Conservation (phyloP, 2,888 invertebrate species). For the Troilus luridus region DNA sequence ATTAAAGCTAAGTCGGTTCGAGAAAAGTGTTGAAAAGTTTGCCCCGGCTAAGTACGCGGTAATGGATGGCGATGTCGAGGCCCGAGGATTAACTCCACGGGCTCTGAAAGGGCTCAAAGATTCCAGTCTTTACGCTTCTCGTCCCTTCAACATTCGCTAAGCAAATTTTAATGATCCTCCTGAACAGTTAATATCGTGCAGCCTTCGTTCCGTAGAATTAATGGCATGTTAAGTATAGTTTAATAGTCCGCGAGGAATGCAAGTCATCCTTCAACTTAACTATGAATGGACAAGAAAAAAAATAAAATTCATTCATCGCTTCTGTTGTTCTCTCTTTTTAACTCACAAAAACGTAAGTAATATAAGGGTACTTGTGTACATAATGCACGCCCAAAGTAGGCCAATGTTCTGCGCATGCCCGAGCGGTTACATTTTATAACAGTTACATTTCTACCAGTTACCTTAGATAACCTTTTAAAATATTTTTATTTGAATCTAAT, state of each 20-base stretch:
- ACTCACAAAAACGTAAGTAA: too few species aligned
- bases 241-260: not conserved
- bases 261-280: not conserved
- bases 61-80: not conserved
- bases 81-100: not conserved
- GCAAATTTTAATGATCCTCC: not conserved
- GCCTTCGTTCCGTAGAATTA: not conserved
- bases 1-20: conserved; percentile 30
- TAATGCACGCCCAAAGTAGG: too few species aligned
- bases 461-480: too few species aligned
- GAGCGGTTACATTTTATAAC: too few species aligned
- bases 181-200: not conserved
- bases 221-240: not conserved
- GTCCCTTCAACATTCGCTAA: not conserved
- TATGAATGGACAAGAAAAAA: not conserved
- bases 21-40: conserved; percentile 31
- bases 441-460: too few species aligned
- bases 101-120: not conserved
- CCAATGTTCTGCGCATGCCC: too few species aligned
- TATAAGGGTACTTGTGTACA: too few species aligned
- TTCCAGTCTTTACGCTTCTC: not conserved
- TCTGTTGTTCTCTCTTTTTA: not conserved
- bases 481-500: too few species aligned
- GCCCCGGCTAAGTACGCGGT: not conserved
- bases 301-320: not conserved